Evolutionary conservation across 2,888 invertebrate genomes (phyloP).

Genomic region (Calliopum simillimum): DNA sequence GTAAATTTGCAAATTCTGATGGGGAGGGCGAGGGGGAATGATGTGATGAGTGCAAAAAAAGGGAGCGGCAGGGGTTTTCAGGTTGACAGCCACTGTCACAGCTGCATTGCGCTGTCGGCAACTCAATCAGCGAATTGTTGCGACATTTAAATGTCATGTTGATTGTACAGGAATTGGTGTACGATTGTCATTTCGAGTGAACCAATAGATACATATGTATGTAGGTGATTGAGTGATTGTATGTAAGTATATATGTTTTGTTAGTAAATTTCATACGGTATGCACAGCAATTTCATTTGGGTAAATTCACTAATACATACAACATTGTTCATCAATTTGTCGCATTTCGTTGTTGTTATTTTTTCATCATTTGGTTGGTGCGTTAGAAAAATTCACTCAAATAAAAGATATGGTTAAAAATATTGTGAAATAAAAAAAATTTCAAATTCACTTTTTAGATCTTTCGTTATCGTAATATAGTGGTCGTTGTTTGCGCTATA

Average conservation of each 20-base stretch:
- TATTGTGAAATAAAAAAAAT: too few relatives aligned
- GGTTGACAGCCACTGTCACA: neutral
- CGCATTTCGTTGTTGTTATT: conserved; percentile 6
- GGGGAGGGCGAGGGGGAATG: neutral
- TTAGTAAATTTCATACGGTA: neutral
- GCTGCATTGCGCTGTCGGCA: neutral
- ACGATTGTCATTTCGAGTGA: neutral
- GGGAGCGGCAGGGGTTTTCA: neutral
- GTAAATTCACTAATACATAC: neutral
- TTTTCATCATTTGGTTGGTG: neutral
- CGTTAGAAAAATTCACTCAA: neutral
- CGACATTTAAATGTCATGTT: neutral
- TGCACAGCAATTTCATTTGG: conserved; percentile 11
- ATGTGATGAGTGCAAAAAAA: neutral
- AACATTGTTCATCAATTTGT: conserved; percentile 14
- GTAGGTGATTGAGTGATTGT: neutral
- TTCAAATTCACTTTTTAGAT: neutral
- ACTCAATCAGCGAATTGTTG: conserved; percentile 26
- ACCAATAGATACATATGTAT: neutral
- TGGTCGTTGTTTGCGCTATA: too few relatives aligned
- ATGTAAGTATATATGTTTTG: neutral
- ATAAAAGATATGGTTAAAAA: neutral
- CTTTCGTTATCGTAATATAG: too few relatives aligned
- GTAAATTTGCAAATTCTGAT: neutral
- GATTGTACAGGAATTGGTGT: neutral